Percentiles rank a stretch among this genome's conserved stretches.
Evolutionary conservation across 2,888 invertebrate genomes (phyloP).

Genomic region (Andrena chrysosceles): DNA sequence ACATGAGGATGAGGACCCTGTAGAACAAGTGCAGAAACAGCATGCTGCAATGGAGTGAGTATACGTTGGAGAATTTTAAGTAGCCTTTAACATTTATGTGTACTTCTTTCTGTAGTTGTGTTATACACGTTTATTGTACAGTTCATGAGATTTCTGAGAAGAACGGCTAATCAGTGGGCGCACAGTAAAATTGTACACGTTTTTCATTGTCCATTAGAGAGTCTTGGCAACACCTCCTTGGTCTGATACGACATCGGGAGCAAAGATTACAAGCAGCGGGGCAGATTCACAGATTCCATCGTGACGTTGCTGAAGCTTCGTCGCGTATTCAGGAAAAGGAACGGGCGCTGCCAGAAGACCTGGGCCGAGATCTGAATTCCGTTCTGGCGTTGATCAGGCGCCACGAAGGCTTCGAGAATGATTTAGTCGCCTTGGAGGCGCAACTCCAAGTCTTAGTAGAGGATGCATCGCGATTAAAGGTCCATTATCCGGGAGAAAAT

Average conservation of each 20-base stretch:
- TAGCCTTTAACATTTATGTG: neutral
- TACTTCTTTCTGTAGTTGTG: neutral
- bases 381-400: slow-evolving; percentile 93
- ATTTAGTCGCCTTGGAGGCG: slow-evolving; percentile 95
- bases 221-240: slow-evolving; percentile 95
- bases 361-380: slow-evolving; percentile 94
- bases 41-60: slow-evolving; percentile 86
- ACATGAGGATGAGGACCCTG: slow-evolving; percentile 84
- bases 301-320: slow-evolving; percentile 96
- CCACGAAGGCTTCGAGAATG: slow-evolving; percentile 97
- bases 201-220: slow-evolving; percentile 85
- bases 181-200: neutral
- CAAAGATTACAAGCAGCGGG: slow-evolving; percentile 96
- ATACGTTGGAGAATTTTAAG: slow-evolving; percentile 33
- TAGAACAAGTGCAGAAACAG: slow-evolving; percentile 85
- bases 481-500: slow-evolving; percentile 96
- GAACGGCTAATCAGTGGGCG: neutral
- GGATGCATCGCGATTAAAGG: slow-evolving; percentile 95
- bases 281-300: slow-evolving; percentile 98
- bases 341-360: slow-evolving; percentile 92
- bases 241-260: slow-evolving; percentile 94
- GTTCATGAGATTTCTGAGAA: neutral
- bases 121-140: neutral
- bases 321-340: slow-evolving; percentile 96
- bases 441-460: slow-evolving; percentile 96